Base-by-base conservation (phyloP, 2,113 vertebrate species). In the Amblyornis subalaris region DNA sequence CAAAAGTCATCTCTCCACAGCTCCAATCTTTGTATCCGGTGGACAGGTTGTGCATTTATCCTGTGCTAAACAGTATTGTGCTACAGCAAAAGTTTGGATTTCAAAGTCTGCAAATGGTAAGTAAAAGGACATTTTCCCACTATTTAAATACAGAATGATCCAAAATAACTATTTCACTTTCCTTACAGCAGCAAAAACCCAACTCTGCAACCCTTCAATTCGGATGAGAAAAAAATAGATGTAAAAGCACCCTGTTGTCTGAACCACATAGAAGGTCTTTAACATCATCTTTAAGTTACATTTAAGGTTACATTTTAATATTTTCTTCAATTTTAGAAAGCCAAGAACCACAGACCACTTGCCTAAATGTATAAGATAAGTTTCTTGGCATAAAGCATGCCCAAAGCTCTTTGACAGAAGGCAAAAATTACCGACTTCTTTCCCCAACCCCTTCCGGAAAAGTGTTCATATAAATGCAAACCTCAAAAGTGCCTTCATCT, bases 261-360 rank as follows among this genome's bases (percentile, higher is more conserved):
- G 67, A 93, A 79, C 50, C 21, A 79, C 15, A 4, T 1, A 8
- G 33, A 74, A 71, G 20, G 10, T 76, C 38, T 70, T 42, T 23
- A 62, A n/a, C 22, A 57, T 51, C 7, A 53, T 33, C 55, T 86
- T 58, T 18, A 62, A 69, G 10, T 17, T n/a, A n/a, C n/a, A n/a
- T n/a, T n/a, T n/a, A n/a, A n/a, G 3, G 31, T 57, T 64, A 44
- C 11, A 16, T 55, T 77, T 86, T 42, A 33, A 23, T 87, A 9
- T 82, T 92, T 44, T 40, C 21, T 70, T 94, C n/a, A 12, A 24
- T 75, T 90, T 45, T 23, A 9, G 62, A 89, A 88, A 57, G 62
- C 50, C 29, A 79, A 53, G 36, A 89, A 48, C 36, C 48, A 45
- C 50, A 53, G 17, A 69, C 10, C 12, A 25, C 55, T 89, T 42